Conservation (phyloP, 92 coral and sea anemone species). For the Palythoa heliodiscus region DNA sequence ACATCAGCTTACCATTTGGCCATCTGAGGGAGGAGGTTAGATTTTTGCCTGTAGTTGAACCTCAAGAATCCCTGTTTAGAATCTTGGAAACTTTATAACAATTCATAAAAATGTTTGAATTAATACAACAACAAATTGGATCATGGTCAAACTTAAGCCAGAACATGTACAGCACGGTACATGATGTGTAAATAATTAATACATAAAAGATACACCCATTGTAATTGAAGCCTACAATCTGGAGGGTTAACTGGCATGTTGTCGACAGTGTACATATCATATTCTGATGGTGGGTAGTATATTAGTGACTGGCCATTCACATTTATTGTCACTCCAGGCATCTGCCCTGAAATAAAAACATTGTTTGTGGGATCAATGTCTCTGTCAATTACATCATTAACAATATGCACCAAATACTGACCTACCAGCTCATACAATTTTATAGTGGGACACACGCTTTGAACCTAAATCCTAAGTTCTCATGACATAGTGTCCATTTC, state of each 20-base stretch:
- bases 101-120: too few relatives aligned
- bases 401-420: too few relatives aligned
- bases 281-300: constrained; percentile 77
- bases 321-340: constrained; percentile 65
- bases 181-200: too few relatives aligned
- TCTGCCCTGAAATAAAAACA: constrained; percentile 40
- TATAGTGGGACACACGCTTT: too few relatives aligned
- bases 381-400: not conserved
- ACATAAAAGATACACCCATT: constrained; percentile 87
- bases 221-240: constrained; percentile 63
- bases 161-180: not conserved
- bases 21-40: too few relatives aligned
- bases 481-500: too few relatives aligned
- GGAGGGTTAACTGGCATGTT: constrained; percentile 68
- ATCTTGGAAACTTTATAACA: too few relatives aligned
- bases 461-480: too few relatives aligned
- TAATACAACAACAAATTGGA: not conserved
- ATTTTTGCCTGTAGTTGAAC: too few relatives aligned
- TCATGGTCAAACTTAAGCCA: not conserved
- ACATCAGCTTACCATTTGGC: too few relatives aligned
- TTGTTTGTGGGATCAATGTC: not conserved
- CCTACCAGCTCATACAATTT: too few relatives aligned
- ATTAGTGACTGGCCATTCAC: constrained; percentile 75
- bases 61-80: too few relatives aligned
- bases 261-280: constrained; percentile 51